A percentile compares a stretch with the other conserved stretches of the same genome.
Evolutionary conservation across 2,113 vertebrate genomes (phyloP).

Genomic region (Tinamus guttatus): DNA sequence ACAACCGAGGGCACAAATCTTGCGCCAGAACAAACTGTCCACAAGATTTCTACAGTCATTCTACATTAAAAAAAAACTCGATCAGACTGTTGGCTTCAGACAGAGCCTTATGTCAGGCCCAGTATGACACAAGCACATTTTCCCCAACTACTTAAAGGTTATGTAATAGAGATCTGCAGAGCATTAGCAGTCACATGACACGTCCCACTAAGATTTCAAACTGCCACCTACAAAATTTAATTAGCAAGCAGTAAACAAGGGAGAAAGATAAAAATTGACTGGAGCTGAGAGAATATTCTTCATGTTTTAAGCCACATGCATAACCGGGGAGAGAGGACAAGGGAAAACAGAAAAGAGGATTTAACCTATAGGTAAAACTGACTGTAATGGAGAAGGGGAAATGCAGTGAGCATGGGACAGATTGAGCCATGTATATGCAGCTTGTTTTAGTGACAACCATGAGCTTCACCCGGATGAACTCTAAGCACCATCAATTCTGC

Average conservation of each 20-base stretch:
- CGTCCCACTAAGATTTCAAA: constrained; percentile 67
- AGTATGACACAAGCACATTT: constrained; percentile 66
- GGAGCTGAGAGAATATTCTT: background rate
- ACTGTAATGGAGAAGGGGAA: background rate
- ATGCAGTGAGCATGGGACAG: background rate
- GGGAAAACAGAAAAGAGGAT: background rate
- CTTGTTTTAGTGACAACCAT: fast-evolving
- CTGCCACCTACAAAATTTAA: constrained; percentile 61
- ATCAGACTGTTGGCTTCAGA: constrained; percentile 39
- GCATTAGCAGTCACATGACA: constrained; percentile 64
- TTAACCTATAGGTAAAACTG: background rate
- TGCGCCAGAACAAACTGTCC: constrained; percentile 43
- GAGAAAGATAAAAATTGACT: background rate
- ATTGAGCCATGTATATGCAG: fast-evolving
- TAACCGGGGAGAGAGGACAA: background rate
- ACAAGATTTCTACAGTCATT: constrained; percentile 42
- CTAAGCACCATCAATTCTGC: background rate
- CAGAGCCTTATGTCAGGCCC: constrained; percentile 56
- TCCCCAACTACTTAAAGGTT: constrained; percentile 73
- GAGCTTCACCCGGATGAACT: background rate
- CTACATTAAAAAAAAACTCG: background rate
- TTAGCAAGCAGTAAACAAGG: constrained; percentile 54
- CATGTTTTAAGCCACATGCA: fast-evolving
- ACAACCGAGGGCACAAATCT: background rate
- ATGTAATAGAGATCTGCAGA: constrained; percentile 73